A percentile compares a stretch with the other conserved stretches of the same genome.
Conservation (phyloP, 2,888 invertebrate genomes). For the Polydrusus pterygomalis region DNA sequence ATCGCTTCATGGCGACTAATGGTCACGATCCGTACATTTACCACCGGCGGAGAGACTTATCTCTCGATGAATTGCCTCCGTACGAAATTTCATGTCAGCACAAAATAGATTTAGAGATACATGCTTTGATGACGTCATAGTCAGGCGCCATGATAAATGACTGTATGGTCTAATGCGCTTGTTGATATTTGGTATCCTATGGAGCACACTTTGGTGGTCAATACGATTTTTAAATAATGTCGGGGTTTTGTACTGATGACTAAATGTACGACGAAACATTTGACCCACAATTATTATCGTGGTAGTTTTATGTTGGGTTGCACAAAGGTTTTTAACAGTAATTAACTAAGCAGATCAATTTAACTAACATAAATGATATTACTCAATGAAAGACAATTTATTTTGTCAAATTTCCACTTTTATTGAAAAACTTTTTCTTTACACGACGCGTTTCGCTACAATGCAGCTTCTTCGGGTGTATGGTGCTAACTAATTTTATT, state of each 20-base stretch:
- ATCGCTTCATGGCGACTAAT: constrained; percentile 71
- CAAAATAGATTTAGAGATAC: constrained; percentile 69
- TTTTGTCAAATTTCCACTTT: too few relatives aligned
- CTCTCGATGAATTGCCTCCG: constrained; percentile 75
- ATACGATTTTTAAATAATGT: background rate
- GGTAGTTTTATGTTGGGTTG: too few relatives aligned
- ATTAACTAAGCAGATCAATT: too few relatives aligned
- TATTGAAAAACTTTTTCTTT: too few relatives aligned
- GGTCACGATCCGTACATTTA: constrained; percentile 78
- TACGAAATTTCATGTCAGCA: constrained; percentile 75
- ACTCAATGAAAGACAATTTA: too few relatives aligned
- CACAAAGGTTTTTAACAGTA: too few relatives aligned
- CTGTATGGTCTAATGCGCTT: constrained; percentile 23
- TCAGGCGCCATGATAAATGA: constrained; percentile 34
- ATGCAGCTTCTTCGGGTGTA: too few relatives aligned
- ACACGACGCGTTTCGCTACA: too few relatives aligned
- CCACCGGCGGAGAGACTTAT: constrained; percentile 77
- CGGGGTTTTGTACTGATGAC: background rate
- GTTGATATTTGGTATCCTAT: constrained; percentile 22
- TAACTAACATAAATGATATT: too few relatives aligned
- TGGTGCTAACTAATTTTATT: too few relatives aligned
- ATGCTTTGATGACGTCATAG: constrained; percentile 33
- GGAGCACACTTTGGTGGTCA: constrained; percentile 36
- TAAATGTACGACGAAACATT: too few relatives aligned
- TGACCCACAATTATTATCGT: too few relatives aligned